Evolutionary conservation across 23 tunicate genomes (phyloP), one percentile per base, ranked within the genome.

Genomic region (Ciona savignyi): DNA sequence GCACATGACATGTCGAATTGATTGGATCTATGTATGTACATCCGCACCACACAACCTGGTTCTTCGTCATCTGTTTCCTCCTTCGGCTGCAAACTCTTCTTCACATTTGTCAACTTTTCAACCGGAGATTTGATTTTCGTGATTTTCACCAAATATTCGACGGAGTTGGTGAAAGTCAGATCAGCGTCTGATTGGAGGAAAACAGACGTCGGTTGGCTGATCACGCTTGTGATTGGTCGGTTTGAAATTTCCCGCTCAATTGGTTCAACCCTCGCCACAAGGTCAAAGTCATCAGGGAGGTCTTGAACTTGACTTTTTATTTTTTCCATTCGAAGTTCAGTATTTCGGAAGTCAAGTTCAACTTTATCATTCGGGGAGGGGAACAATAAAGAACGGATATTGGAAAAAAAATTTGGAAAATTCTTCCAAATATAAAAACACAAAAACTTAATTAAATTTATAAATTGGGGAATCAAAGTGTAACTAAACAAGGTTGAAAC

Each of bases 1-100:
- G n/a, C n/a, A n/a, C n/a, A n/a, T n/a, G n/a, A n/a, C 91, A 84
- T 71, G 1, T 85, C 80, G 71, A 71, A 84, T 49, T 85, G 72
- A 75, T 85, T 85, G 23, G 51, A 65, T n/a, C 90, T 68, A 25
- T 80, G 97, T 64, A 91, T 66, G 71, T 80, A 91, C 73, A 91
- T 71, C 23, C 91, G 82, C 1, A 84, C 82, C 31, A 91, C 86
- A 73, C 76, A 83, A 30, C 63, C 24, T 22, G 70, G 27, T 0
- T 66, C 22, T 22, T 72, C 23, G 4, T 20, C 73, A 48, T 19
- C 67, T 63, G 26, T 20, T 1, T 27, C 32, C n/a, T 42, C 23
- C 32, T 20, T 3, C 21, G 48, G 27, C 21, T 49, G 76, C 49
- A 42, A 64, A 3, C 4, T 27, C 20, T 25, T 51, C 49, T 72